phyloP scores from a whole-genome alignment of 2,797 vertebrate species.

The Spinus olivaceus region DNA sequence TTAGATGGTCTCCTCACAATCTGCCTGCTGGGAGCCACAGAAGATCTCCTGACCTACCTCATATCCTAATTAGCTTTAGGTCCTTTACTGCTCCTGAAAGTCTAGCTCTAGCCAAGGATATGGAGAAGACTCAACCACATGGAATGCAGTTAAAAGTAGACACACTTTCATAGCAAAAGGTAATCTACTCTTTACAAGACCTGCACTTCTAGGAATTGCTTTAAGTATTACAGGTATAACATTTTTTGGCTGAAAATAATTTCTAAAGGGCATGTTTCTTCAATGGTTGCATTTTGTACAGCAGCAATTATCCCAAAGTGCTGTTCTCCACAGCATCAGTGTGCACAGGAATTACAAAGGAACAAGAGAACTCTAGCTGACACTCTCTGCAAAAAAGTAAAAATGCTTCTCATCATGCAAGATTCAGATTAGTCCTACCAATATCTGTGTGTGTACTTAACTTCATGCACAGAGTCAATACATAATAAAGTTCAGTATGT shows the following conservation, averaged over 20 bases:
- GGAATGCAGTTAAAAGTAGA: not conserved
- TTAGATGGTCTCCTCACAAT: not conserved
- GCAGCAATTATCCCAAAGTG: not conserved
- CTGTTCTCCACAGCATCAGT: not conserved
- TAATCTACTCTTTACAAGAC: not conserved
- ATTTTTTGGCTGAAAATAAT: not conserved
- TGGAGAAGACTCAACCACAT: not conserved
- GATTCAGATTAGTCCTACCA: not conserved
- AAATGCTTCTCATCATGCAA: not conserved
- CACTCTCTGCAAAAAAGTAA: not conserved
- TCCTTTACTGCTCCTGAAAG: not conserved
- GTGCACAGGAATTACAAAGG: not conserved
- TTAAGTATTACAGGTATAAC: not conserved
- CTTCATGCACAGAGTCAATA: not conserved
- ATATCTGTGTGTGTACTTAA: not conserved
- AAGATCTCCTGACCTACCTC: not conserved
- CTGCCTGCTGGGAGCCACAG: not conserved
- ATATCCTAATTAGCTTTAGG: not conserved
- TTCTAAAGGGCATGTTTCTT: not conserved
- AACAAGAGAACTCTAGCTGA: not conserved
- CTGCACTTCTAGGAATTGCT: not conserved
- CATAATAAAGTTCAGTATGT: not conserved
- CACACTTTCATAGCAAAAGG: not conserved
- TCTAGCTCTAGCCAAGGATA: not conserved
- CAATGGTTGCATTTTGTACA: not conserved